phyloP scores from a whole-genome alignment of 2,113 vertebrate species.

The Balaenoptera acutorostrata region DNA sequence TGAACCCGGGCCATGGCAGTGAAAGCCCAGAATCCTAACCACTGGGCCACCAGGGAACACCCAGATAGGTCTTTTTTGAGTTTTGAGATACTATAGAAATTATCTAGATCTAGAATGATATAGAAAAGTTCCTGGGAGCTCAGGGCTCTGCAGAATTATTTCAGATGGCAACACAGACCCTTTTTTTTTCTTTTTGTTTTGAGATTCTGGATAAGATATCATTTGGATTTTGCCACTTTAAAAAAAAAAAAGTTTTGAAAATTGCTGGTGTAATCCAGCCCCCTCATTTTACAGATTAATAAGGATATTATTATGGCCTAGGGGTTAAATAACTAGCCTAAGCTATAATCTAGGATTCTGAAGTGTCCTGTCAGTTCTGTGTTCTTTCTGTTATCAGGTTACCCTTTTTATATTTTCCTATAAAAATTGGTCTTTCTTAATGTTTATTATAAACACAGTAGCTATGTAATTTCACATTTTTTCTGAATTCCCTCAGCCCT shows the following conservation, averaged over 20 bases:
- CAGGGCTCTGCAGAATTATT: not conserved
- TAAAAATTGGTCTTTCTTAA: not conserved
- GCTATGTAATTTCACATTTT: not conserved
- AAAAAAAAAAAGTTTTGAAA: not conserved
- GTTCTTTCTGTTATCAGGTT: not conserved
- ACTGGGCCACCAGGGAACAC: not conserved
- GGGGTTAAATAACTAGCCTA: not conserved
- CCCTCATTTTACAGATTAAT: not conserved
- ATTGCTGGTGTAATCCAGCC: not conserved
- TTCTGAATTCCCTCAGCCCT: not conserved
- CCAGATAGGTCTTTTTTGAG: not conserved
- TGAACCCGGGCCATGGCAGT: not conserved
- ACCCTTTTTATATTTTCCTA: not conserved
- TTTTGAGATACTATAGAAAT: not conserved
- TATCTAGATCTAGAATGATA: not conserved
- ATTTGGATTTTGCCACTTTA: conserved; percentile 9
- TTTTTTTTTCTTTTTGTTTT: not conserved
- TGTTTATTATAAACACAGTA: not conserved
- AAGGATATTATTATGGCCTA: not conserved
- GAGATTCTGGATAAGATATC: not conserved
- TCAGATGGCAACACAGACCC: not conserved
- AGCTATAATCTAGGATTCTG: not conserved
- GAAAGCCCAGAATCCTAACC: not conserved
- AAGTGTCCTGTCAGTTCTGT: not conserved
- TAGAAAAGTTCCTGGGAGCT: not conserved